Conservation (phyloP, 2,113 vertebrate species). For the Charadrius vociferus region DNA sequence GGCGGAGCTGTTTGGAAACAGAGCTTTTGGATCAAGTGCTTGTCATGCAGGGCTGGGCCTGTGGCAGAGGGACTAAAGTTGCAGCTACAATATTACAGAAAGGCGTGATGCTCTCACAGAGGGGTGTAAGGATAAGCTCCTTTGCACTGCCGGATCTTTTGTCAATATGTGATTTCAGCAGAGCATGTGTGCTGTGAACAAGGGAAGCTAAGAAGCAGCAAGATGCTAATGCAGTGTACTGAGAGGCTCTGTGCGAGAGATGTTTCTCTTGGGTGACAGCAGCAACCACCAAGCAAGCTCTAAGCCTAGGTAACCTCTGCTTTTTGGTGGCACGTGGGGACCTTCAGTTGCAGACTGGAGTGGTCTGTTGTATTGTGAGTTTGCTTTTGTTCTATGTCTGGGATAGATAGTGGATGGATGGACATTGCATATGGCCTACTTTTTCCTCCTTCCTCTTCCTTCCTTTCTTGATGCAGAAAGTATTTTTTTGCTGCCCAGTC, state of each 20-base stretch:
- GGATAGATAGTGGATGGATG: background rate
- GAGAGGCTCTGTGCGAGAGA: background rate
- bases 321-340: background rate
- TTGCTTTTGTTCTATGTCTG: background rate
- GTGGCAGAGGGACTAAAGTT: background rate
- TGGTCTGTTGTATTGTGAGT: background rate
- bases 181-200: background rate
- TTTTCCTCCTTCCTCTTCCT: background rate
- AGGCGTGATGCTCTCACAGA: accelerated
- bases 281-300: background rate
- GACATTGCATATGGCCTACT: background rate
- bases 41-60: background rate
- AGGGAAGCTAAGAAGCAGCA: background rate
- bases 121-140: background rate
- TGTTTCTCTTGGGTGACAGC: background rate
- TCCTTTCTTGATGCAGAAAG: background rate
- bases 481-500: background rate
- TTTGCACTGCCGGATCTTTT: background rate
- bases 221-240: background rate
- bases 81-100: background rate
- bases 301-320: background rate
- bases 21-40: background rate
- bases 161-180: background rate
- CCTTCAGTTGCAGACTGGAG: background rate
- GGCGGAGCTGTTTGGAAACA: background rate